Conservation (phyloP, 1,140 invertebrate genomes). For the Bursaphelenchus mucronatus region DNA sequence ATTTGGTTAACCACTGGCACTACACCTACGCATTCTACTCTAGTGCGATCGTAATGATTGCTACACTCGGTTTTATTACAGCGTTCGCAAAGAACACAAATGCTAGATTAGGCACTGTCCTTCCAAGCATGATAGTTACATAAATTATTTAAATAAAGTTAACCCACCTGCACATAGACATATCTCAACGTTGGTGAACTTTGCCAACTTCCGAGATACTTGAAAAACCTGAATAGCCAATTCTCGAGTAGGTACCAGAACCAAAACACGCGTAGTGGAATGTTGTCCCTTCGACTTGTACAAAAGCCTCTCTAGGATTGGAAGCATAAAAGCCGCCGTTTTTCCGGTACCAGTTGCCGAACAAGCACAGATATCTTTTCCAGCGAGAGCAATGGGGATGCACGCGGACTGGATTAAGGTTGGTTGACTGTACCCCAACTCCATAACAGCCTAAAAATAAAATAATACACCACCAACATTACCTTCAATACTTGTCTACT, state of each 20-base stretch:
- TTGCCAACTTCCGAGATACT: conserved; percentile 76
- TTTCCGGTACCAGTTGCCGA: conserved; percentile 92
- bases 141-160: conserved; percentile 32
- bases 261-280: conserved; percentile 76
- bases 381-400: conserved; percentile 84
- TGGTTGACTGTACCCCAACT: conserved; percentile 81
- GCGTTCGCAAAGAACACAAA: conserved; percentile 59
- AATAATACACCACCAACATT: neutral
- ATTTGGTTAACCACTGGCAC: conserved; percentile 53
- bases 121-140: conserved; percentile 49
- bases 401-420: conserved; percentile 93
- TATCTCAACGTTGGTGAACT: conserved; percentile 71
- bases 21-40: conserved; percentile 60
- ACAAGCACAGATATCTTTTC: conserved; percentile 87
- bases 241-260: conserved; percentile 92
- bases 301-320: conserved; percentile 84
- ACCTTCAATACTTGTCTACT: conserved; percentile 59
- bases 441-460: conserved; percentile 70
- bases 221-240: conserved; percentile 70
- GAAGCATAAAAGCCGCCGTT: conserved; percentile 96
- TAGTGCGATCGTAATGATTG: conserved; percentile 40
- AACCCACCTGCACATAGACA: conserved; percentile 64
- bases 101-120: conserved; percentile 41
- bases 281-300: conserved; percentile 68
- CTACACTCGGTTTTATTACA: conserved; percentile 51